Evolutionary conservation across 1,140 invertebrate species (phyloP), one percentile per base, ranked within the genome.

Genomic region (Achatina immaculata): DNA sequence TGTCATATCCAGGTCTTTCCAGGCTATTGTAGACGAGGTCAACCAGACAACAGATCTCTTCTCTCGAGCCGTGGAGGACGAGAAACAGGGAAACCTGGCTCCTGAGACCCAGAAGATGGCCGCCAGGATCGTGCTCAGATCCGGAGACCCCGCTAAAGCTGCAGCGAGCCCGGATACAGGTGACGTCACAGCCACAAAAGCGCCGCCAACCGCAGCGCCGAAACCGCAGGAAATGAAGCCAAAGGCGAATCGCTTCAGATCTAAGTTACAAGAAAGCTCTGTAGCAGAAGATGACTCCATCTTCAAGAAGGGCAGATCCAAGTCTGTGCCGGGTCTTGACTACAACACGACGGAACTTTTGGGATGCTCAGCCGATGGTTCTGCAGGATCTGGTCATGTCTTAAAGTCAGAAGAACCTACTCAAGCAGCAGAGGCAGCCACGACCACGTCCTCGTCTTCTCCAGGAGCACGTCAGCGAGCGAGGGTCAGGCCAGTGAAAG

Each of bases 1-100:
- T 45, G 81, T 86, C 34, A 87, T 89, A 24, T 86, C 85, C n/a
- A 87, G 85, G 68, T 87, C 88, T 45, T 89, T 89, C 83, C 87
- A 89, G 73, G 85, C 86, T 66, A 81, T 89, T 36, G 80, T 89
- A 14, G 88, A 87, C 76, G 88, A 89, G 77, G 87, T 89, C 28
- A 86, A 85, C 66, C 79, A 82, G 45, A 83, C 84, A n/a, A 62
- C 84, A 34, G 75, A 82, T 62, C 42, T 83, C 34, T 76, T 81
- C n/a, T 75, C 81, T 19, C 77, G 51, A 21, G 69, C 82, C 31
- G 74, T 72, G 19, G 71, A 69, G n/a, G 45, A 40, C 24, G 55
- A 31, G 6, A 28, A 40, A 48, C 0, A 65, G 24, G 74, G 71
- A 16, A 78, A 79, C 21, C 16, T 40, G 11, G 65, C 81, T 21